phyloP scores from a whole-genome alignment of 2,888 invertebrate species.

The Pandemis cinnamomeana region DNA sequence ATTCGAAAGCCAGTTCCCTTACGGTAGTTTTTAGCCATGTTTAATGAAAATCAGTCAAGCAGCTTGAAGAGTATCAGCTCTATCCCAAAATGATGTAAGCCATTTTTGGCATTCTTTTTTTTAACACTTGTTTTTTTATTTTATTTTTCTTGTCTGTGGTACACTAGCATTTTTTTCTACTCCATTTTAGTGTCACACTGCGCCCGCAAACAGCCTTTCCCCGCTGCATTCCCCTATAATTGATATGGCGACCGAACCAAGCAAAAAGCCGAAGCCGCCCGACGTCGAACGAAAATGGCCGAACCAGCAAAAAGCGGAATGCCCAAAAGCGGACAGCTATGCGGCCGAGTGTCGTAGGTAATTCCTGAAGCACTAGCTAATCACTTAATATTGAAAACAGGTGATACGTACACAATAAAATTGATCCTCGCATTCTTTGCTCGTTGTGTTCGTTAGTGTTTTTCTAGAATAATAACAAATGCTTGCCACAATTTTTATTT shows the following conservation, averaged over 20 bases:
- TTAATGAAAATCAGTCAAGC: too few species aligned
- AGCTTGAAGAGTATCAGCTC: too few species aligned
- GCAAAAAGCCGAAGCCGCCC: constrained; percentile 51
- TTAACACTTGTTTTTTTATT: too few species aligned
- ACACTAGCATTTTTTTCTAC: too few species aligned
- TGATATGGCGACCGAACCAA: constrained; percentile 61
- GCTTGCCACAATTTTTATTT: too few species aligned
- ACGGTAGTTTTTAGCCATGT: too few species aligned
- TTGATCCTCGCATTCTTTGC: background rate
- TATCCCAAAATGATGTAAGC: too few species aligned
- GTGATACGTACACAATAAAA: background rate
- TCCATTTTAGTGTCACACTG: background rate
- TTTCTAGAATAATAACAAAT: too few species aligned
- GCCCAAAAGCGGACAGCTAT: constrained; percentile 63
- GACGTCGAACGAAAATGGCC: constrained; percentile 60
- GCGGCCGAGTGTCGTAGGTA: constrained; percentile 33
- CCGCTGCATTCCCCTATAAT: constrained; percentile 68
- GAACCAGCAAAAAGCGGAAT: constrained; percentile 59
- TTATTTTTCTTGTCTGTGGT: too few species aligned
- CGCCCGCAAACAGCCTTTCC: constrained; percentile 56
- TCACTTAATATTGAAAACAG: constrained; percentile 57
- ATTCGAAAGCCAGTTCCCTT: too few species aligned
- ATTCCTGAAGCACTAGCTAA: constrained; percentile 52
- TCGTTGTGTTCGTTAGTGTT: too few species aligned
- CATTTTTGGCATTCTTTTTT: too few species aligned